These are phyloP conservation scores for Sebastes wilsoni DNA, from an alignment of 2,797 vertebrate genomes.

Conservation along the genomic window DNA sequence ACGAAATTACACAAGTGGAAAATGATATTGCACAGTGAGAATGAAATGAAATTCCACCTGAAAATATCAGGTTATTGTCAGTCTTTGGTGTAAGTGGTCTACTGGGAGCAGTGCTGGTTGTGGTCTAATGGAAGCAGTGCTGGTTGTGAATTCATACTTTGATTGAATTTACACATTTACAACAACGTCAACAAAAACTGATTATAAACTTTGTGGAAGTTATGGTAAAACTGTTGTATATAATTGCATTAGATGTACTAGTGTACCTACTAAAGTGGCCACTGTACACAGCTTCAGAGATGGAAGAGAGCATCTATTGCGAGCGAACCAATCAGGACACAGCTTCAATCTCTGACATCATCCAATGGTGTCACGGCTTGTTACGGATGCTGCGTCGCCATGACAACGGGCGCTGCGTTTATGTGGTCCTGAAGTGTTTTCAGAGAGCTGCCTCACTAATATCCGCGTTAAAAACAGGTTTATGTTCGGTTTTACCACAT, in stretches of 20 bases:
- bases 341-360: neutral
- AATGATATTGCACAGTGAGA: too few species aligned
- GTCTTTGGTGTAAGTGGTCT: too few species aligned
- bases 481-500: rapidly evolving
- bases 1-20: too few species aligned
- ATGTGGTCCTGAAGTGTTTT: neutral
- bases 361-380: slow-evolving; percentile 50
- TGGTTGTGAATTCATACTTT: neutral
- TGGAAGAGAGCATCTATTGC: neutral
- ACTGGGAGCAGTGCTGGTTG: too few species aligned
- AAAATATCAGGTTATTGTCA: too few species aligned
- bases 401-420: slow-evolving; percentile 39
- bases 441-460: rapidly evolving
- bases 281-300: too few species aligned
- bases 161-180: neutral
- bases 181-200: neutral
- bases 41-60: too few species aligned
- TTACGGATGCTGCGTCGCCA: slow-evolving; percentile 47
- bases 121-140: too few species aligned
- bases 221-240: neutral
- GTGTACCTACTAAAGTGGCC: neutral
- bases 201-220: neutral
- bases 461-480: neutral
- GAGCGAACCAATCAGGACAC: slow-evolving; percentile 46
- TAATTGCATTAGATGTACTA: neutral